Evolutionary conservation across 2,113 vertebrate species (phyloP).

Genomic region (Corydoras sp.): DNA sequence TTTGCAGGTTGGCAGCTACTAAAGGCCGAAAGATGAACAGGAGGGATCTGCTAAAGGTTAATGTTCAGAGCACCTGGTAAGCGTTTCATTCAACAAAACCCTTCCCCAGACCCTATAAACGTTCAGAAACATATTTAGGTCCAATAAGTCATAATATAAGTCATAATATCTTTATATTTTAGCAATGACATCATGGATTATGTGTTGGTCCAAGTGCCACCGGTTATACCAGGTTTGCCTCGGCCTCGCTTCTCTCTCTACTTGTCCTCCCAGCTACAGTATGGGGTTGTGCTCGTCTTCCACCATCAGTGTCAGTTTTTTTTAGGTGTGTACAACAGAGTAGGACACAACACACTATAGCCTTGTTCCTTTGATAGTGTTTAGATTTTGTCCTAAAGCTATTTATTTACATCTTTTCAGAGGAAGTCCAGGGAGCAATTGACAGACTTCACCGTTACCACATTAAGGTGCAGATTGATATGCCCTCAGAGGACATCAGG

Average conservation of each 20-base stretch:
- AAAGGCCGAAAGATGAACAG: conserved; percentile 68
- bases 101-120: no score
- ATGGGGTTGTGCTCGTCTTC: conserved; percentile 75
- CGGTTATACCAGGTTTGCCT: conserved; percentile 58
- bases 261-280: conserved; percentile 82
- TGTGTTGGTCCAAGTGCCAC: conserved; percentile 64
- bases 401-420: conserved; percentile 48
- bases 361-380: neutral
- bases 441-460: conserved; percentile 56
- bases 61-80: conserved; percentile 75
- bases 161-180: conserved; percentile 10
- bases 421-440: conserved; percentile 70
- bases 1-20: conserved; percentile 76
- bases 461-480: conserved; percentile 60
- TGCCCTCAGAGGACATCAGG: conserved; percentile 56
- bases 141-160: no score
- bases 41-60: conserved; percentile 75
- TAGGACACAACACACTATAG: neutral
- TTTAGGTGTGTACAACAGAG: conserved; percentile 63
- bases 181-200: conserved; percentile 77
- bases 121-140: no score
- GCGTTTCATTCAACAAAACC: conserved; percentile 6
- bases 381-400: neutral
- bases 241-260: conserved; percentile 83
- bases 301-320: conserved; percentile 76